Base-by-base conservation (phyloP, 2,888 invertebrate genomes). In the Dioctria rufipes region DNA sequence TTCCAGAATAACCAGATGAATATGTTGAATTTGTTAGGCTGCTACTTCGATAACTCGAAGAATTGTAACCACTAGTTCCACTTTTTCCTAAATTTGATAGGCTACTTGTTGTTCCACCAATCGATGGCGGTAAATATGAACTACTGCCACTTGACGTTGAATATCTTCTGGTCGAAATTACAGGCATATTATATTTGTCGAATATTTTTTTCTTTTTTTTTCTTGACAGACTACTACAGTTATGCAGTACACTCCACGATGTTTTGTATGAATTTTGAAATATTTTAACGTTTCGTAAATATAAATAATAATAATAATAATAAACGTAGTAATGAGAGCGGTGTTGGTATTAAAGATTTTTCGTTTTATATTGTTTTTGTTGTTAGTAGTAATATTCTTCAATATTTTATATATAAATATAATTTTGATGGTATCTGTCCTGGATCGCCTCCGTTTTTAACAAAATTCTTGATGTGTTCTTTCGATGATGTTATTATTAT, bases 121-220 rank as follows among this genome's bases (percentile, higher is more conserved):
- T 85, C 83, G 87, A 85, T 83, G 88, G 86, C 84, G 89, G 87
- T 86, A 88, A 86, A 86, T 88, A 89, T 78, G 88, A 86, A 86
- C 87, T 88, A 86, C 88, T 81, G 25, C 66, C 66, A 85, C 86
- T 86, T 85, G 88, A 87, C 84, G 87, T 85, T 85, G 89, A 87
- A 84, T 88, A 88, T 86, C 89, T 86, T 86, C 88, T 80, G 69
- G 89, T 87, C 86, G 89, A 88, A 86, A 89, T 88, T 86, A 89
- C 89, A 88, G 89, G 89, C 89, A 89, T 89, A 89, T 89, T 89
- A 87, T 83, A 83, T 83, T 83, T 83, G 66, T 78, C 77, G 42
- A 61, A 63, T 77, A 77, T 61, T 77, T 77, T 49, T 11, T 77
- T 42, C 37, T 11, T 77, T 37, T 46, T 42, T 46, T 8, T 25